These are phyloP conservation scores for Chironomus riparius DNA, from an alignment of 2,888 invertebrate genomes.

Conservation along the genomic window DNA sequence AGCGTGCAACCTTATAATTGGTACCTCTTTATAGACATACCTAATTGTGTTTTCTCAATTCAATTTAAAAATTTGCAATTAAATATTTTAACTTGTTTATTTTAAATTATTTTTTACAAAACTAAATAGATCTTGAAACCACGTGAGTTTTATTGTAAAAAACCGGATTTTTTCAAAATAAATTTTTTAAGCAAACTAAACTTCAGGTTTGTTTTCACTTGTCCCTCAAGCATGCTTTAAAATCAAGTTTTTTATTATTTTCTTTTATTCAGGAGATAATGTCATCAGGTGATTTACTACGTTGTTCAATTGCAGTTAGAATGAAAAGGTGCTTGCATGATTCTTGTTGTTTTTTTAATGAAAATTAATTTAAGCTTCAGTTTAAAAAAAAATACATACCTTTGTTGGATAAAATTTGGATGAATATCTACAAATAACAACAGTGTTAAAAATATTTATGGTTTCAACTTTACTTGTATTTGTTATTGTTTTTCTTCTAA, in stretches of 20 bases:
- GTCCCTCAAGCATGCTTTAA: background rate
- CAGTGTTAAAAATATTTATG: background rate
- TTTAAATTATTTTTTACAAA: too few relatives aligned
- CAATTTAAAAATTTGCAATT: too few relatives aligned
- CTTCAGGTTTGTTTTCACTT: conserved; percentile 13
- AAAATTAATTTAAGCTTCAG: too few relatives aligned
- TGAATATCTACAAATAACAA: background rate
- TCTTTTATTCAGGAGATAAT: background rate
- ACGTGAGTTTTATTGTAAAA: conserved; percentile 22
- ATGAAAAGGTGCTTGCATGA: background rate
- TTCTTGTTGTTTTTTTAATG: background rate
- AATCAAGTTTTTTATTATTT: background rate
- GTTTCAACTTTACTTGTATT: background rate
- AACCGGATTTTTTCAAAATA: conserved; percentile 19
- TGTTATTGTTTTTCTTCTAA: background rate
- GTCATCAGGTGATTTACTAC: conserved; percentile 11
- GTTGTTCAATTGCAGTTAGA: background rate
- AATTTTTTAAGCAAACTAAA: conserved; percentile 13
- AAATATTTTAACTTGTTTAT: too few relatives aligned
- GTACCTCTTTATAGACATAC: too few relatives aligned
- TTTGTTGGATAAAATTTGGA: background rate
- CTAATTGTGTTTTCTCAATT: too few relatives aligned
- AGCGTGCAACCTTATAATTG: too few relatives aligned
- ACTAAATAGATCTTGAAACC: conserved; percentile 20
- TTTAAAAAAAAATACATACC: too few relatives aligned